Evolutionary conservation across 64 coral and sea anemone species (phyloP).

Genomic region (Stichodactyla mertensii): DNA sequence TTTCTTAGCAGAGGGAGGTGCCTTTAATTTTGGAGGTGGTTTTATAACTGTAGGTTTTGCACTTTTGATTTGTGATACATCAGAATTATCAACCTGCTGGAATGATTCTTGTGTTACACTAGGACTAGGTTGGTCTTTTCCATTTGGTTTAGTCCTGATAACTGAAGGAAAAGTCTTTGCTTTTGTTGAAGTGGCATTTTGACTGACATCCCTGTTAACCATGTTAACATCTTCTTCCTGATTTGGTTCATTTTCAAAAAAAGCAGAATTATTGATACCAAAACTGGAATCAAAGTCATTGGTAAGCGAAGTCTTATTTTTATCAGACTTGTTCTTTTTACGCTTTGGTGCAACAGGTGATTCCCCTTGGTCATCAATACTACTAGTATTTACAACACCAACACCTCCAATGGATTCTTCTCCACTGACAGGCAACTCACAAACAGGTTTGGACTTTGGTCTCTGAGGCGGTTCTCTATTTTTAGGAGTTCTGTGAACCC

Average conservation of each 20-base stretch:
- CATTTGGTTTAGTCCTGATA: conserved; percentile 17
- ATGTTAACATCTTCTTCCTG: neutral
- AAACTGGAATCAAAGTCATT: neutral
- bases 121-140: neutral
- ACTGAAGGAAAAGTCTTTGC: neutral
- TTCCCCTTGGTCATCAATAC: neutral
- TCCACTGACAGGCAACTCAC: conserved; percentile 22
- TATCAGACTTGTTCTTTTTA: conserved; percentile 3
- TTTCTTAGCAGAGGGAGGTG: conserved; percentile 43
- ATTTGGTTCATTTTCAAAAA: neutral
- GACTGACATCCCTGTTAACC: neutral
- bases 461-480: conserved; percentile 62
- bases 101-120: neutral
- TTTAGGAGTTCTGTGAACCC: conserved; percentile 24
- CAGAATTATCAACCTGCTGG: neutral
- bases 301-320: neutral
- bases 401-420: neutral
- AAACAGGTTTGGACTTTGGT: conserved; percentile 72
- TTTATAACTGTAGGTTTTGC: conserved; percentile 34
- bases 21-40: conserved; percentile 18
- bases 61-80: conserved; percentile 22
- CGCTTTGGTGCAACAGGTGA: conserved; percentile 8
- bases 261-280: conserved; percentile 24
- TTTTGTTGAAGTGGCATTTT: neutral
- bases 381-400: neutral